Evolutionary conservation across 1,140 invertebrate species (phyloP).

Genomic region (Centruroides sculpturatus): DNA sequence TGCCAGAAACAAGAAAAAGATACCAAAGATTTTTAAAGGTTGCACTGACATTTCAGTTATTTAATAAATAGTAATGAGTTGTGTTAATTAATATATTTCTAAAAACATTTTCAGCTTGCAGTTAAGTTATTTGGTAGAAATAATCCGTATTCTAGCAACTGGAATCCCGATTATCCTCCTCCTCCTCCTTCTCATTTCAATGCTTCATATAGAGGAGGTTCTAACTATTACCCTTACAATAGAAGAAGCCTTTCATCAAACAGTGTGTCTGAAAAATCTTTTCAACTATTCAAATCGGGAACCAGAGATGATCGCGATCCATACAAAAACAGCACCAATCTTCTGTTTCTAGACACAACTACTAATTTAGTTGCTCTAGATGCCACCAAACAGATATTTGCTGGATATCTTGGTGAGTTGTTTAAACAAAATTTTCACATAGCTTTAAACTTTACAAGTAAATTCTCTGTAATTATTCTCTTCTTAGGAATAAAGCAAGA

Average conservation of each 20-base stretch:
- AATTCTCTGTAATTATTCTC: no score
- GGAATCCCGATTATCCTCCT: not conserved
- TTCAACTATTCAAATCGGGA: no score
- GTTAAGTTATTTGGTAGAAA: not conserved
- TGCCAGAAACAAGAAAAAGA: conserved; percentile 38
- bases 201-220: no score
- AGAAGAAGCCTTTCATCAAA: no score
- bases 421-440: no score
- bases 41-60: not conserved
- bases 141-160: not conserved
- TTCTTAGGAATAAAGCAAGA: not conserved
- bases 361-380: conserved; percentile 17
- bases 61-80: not conserved
- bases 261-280: no score
- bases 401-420: conserved; percentile 17
- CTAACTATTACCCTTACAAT: no score
- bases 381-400: conserved; percentile 20
- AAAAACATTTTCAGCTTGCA: not conserved
- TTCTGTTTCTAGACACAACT: conserved; percentile 24
- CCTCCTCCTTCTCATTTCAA: no score
- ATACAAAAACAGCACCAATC: conserved; percentile 23
- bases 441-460: no score
- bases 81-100: not conserved
- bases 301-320: no score
- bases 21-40: conserved; percentile 35